phyloP scores from a whole-genome alignment of 2,797 vertebrate species.

The Alectoris magna region DNA sequence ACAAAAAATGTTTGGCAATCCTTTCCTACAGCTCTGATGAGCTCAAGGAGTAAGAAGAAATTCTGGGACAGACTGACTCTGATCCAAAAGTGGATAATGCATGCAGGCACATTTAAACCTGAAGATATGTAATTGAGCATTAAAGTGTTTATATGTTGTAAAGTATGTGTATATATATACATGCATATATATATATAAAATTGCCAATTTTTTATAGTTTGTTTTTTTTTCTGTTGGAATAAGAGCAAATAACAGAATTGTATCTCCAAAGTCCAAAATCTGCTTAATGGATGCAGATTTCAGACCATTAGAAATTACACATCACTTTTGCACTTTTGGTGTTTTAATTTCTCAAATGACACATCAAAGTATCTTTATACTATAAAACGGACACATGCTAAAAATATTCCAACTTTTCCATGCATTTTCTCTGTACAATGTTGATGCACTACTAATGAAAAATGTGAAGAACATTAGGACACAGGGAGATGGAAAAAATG shows the following conservation, averaged over 20 bases:
- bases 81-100: neutral
- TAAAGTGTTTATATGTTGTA: neutral
- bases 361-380: neutral
- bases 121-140: neutral
- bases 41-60: neutral
- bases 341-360: neutral
- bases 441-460: neutral
- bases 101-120: neutral
- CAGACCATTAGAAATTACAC: neutral
- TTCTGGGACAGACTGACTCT: neutral
- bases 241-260: neutral
- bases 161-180: neutral
- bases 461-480: neutral
- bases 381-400: neutral
- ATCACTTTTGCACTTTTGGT: neutral
- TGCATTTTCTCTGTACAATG: neutral
- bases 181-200: neutral
- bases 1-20: neutral
- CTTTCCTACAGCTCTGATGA: neutral
- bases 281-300: neutral
- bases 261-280: neutral
- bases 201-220: neutral
- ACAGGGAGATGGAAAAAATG: neutral
- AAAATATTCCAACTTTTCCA: neutral
- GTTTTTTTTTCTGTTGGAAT: neutral